Evolutionary conservation across 2,797 vertebrate genomes (phyloP), one percentile per base, ranked within the genome.

Genomic region (Hapalemur alaotrensis): DNA sequence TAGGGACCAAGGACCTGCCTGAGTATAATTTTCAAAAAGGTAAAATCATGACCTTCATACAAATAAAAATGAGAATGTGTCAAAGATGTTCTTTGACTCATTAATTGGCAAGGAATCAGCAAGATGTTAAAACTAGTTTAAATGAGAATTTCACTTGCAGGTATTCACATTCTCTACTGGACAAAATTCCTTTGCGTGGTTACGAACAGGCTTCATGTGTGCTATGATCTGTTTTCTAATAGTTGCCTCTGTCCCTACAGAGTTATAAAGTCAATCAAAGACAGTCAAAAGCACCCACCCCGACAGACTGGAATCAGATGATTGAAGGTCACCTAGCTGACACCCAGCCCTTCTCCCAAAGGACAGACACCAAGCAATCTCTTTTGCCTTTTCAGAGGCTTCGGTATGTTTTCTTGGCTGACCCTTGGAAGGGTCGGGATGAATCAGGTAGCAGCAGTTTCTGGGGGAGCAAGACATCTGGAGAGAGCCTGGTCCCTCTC

Each of bases 11-110:
- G 17, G 28, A 89, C 5, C n/a, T 76, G 28, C 32, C 76, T 10
- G 17, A 75, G n/a, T 46, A 14, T 54, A 75, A 70, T 89, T 89
- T 94, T 92, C n/a, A 82, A 82, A 73, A 83, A 95, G 88, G 28
- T 50, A 73, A 92, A 75, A 82, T 52, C 61, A 54, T 46, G 88
- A 83, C 41, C n/a, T 41, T 91, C 59, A 22, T 70, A 76, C 28
- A 89, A 35, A 91, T 41, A 9, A 72, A 75, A 91, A 25, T 76
- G 30, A 50, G 25, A 18, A n/a, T n/a, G 9, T 76, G 46, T n/a
- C 23, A 22, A 50, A 76, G 30, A 76, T 50, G 32, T 76, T 76
- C 28, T 76, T 76, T 50, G 46, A 50, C 48, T 96, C 38, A 61
- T 25, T 82, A 23, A 75, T 15, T 81, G 76, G 72, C 75, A 73